These are phyloP conservation scores for Nibea albiflora DNA, from an alignment of 2,113 vertebrate species.

Conservation along the genomic window DNA sequence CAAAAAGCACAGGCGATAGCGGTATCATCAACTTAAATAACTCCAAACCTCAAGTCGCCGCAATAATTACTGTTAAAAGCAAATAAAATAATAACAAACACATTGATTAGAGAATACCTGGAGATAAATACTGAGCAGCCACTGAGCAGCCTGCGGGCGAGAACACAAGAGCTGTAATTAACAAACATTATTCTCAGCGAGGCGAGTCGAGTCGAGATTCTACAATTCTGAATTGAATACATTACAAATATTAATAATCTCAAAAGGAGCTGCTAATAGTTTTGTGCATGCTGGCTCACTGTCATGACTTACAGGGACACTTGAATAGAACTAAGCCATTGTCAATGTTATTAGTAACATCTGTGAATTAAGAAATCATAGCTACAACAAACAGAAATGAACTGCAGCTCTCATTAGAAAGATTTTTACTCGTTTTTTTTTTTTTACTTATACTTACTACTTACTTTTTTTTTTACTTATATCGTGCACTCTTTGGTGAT, in stretches of 20 bases:
- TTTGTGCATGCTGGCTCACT: too few species aligned
- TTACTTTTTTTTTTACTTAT: neutral
- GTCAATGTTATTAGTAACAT: too few species aligned
- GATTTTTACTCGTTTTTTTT: too few species aligned
- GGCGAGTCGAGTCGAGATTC: neutral
- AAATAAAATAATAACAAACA: too few species aligned
- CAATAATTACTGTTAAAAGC: neutral
- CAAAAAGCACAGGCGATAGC: neutral
- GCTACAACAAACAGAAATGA: neutral
- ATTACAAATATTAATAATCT: neutral
- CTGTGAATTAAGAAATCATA: neutral
- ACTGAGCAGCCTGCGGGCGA: neutral
- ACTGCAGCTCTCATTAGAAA: neutral
- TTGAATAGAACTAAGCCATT: neutral
- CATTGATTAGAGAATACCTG: slow-evolving; percentile 9
- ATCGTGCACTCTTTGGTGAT: neutral
- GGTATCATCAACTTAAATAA: neutral
- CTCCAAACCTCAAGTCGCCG: neutral
- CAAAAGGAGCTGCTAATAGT: too few species aligned
- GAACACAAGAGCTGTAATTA: slow-evolving; percentile 26
- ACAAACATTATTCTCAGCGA: slow-evolving; percentile 2
- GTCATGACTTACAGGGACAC: neutral
- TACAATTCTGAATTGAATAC: neutral
- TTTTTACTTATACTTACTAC: neutral
- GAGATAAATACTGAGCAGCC: neutral